Conservation (phyloP, 2,888 invertebrate species). For the Mesodorylaimus sp. region DNA sequence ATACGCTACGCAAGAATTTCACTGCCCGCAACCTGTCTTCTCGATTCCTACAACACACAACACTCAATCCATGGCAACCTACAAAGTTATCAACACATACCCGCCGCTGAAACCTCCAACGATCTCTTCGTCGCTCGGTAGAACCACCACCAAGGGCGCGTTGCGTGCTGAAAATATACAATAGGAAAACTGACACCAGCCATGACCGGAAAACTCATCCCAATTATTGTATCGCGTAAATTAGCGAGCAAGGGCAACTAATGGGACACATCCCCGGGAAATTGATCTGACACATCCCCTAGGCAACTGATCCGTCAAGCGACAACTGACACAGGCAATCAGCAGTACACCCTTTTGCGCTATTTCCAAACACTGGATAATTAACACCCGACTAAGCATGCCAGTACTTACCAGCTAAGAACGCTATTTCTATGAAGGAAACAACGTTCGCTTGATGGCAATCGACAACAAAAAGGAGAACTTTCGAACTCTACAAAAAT, state of each 20-base stretch:
- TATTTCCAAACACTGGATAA: too few species aligned
- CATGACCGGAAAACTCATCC: not conserved
- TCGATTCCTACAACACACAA: not conserved
- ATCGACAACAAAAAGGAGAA: slow-evolving; percentile 28
- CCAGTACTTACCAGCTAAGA: slow-evolving; percentile 24
- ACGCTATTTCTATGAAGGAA: slow-evolving; percentile 27
- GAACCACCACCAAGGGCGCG: not conserved
- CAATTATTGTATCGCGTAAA: not conserved
- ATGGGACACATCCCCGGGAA: too few species aligned
- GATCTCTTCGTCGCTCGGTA: not conserved
- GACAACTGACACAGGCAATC: too few species aligned
- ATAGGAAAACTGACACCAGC: not conserved
- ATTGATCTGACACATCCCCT: too few species aligned
- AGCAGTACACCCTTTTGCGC: too few species aligned
- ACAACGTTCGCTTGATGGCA: slow-evolving; percentile 28
- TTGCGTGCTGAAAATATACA: not conserved
- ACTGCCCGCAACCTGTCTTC: not conserved
- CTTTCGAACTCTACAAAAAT: slow-evolving; percentile 21
- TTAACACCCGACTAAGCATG: too few species aligned
- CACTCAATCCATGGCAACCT: not conserved
- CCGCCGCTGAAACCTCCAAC: not conserved
- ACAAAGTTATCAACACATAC: not conserved
- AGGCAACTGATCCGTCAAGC: too few species aligned
- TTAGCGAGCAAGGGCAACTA: too few species aligned
- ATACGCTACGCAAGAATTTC: not conserved